Percentiles rank a stretch among this genome's conserved stretches.
Conservation (phyloP, 2,888 invertebrate species). For the Sabellastarte sp. region DNA sequence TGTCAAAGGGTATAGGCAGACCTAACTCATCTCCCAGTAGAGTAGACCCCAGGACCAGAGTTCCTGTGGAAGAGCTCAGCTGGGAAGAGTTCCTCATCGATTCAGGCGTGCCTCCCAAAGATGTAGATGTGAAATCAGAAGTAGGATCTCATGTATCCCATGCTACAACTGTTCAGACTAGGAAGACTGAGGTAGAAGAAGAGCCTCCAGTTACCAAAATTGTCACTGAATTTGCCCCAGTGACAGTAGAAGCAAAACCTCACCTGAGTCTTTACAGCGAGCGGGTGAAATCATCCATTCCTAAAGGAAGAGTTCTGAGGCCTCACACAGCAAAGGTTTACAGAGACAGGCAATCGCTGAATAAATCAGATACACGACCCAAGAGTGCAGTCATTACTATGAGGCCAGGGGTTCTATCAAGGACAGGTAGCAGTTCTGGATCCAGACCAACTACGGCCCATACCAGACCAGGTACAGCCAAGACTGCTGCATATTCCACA, state of each 20-base stretch:
- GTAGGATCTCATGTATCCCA: constrained; percentile 10
- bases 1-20: constrained; percentile 20
- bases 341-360: background rate
- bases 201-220: constrained; percentile 25
- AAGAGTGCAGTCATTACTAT: constrained; percentile 11
- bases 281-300: constrained; percentile 40
- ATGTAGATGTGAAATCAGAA: constrained; percentile 11
- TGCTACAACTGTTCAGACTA: constrained; percentile 4
- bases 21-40: constrained; percentile 52
- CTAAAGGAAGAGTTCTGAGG: constrained; percentile 43
- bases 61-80: constrained; percentile 41
- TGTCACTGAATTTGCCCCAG: constrained; percentile 23
- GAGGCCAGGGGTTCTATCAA: constrained; percentile 2
- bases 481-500: background rate
- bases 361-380: constrained; percentile 7
- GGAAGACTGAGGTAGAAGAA: background rate
- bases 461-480: background rate
- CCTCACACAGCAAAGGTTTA: constrained; percentile 32
- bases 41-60: constrained; percentile 50
- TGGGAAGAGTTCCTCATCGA: constrained; percentile 29
- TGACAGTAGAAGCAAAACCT: constrained; percentile 1
- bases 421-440: background rate
- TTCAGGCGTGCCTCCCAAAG: background rate
- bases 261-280: constrained; percentile 2
- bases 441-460: background rate